Evolutionary conservation across 2,797 vertebrate genomes (phyloP).

Genomic region (Lacerta agilis): DNA sequence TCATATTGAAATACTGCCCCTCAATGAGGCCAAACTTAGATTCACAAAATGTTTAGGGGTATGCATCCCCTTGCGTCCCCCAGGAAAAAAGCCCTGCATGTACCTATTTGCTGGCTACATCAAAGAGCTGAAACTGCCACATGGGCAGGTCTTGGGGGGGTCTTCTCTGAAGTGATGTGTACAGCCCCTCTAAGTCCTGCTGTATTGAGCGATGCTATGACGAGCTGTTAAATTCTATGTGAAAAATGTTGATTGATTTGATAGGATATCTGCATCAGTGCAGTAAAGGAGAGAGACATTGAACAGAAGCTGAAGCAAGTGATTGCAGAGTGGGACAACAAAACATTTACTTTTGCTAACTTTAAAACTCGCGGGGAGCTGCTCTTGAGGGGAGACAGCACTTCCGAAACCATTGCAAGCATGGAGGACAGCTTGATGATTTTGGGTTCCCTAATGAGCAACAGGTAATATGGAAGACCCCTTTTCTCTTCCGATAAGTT

Average conservation of each 20-base stretch:
- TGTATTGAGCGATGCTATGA: not conserved
- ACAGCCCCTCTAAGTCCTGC: not conserved
- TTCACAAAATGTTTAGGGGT: too few species aligned
- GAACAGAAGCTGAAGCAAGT: conserved; percentile 97
- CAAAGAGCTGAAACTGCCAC: not conserved
- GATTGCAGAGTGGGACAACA: conserved; percentile 92
- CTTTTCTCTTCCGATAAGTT: not conserved
- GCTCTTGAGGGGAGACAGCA: conserved; percentile 91
- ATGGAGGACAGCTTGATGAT: conserved; percentile 98
- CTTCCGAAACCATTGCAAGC: conserved; percentile 87
- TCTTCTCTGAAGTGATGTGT: too few species aligned
- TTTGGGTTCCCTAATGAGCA: conserved; percentile 92
- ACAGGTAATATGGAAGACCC: conserved; percentile 80
- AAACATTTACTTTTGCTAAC: conserved; percentile 86
- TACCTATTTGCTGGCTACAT: not conserved
- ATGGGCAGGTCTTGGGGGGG: not conserved
- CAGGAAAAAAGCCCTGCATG: too few species aligned
- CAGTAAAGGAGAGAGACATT: conserved; percentile 94
- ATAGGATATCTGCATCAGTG: conserved; percentile 95
- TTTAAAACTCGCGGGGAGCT: conserved; percentile 96
- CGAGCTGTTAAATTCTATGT: not conserved
- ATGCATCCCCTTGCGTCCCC: too few species aligned
- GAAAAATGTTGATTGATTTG: conserved; percentile 48
- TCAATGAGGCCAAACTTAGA: too few species aligned
- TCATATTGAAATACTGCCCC: too few species aligned